Percentiles rank a stretch among this genome's conserved stretches.
Evolutionary conservation across 2,888 invertebrate genomes (phyloP).

Genomic region (Masnerella sp.): DNA sequence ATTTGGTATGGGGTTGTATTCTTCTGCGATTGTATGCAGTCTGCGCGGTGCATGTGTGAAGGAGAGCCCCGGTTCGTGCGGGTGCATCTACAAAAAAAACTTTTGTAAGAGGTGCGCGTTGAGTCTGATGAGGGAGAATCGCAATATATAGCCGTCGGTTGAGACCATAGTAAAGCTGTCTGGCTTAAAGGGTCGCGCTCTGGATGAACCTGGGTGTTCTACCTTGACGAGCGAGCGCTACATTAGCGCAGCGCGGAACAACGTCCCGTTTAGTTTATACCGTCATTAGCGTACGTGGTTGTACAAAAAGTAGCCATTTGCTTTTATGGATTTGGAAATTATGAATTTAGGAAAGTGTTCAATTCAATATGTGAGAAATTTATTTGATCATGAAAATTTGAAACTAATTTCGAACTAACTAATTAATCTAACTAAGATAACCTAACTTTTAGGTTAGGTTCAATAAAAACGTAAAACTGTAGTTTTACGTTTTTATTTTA

Average conservation of each 20-base stretch:
- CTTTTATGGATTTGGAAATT: too few species aligned
- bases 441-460: too few species aligned
- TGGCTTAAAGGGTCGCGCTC: conserved; percentile 75
- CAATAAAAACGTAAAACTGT: too few species aligned
- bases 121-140: conserved; percentile 62
- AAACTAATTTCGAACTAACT: too few species aligned
- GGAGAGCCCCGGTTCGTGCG: too few species aligned
- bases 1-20: conserved; percentile 42
- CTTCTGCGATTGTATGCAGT: conserved; percentile 32
- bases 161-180: conserved; percentile 76
- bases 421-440: too few species aligned
- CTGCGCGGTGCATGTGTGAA: conserved; percentile 25
- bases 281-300: too few species aligned
- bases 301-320: too few species aligned
- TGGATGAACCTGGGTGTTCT: conserved; percentile 56
- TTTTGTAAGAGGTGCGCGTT: conserved; percentile 64
- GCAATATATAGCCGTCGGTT: conserved; percentile 67
- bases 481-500: too few species aligned
- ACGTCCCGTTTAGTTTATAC: conserved; percentile 14
- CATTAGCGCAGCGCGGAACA: conserved; percentile 1
- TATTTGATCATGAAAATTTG: too few species aligned
- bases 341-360: too few species aligned
- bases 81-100: conserved; percentile 62
- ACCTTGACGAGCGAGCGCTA: conserved; percentile 16
- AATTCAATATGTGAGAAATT: too few species aligned